These are phyloP conservation scores for Mastomys coucha DNA, from an alignment of 2,113 vertebrate species.

Conservation along the genomic window DNA sequence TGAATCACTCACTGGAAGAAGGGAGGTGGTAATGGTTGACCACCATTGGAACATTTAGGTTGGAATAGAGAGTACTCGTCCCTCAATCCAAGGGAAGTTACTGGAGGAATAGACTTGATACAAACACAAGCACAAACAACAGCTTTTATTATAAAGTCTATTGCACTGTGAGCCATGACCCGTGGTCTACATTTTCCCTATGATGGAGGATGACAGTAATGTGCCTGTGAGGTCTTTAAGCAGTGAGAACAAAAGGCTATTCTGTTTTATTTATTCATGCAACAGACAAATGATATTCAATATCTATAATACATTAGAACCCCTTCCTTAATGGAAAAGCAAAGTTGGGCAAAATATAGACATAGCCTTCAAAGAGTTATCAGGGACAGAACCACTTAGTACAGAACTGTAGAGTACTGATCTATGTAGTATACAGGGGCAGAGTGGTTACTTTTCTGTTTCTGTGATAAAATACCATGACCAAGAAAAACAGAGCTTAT, in stretches of 20 bases:
- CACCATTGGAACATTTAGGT: not conserved
- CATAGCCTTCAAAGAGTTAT: not conserved
- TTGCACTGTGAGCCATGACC: not conserved
- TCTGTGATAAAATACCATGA: not conserved
- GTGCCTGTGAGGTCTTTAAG: not conserved
- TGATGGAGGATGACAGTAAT: not conserved
- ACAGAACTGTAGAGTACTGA: not conserved
- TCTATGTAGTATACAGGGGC: not conserved
- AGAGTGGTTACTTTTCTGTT: not conserved
- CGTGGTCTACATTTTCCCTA: not conserved
- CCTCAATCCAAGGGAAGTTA: not conserved
- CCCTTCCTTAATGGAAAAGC: not conserved
- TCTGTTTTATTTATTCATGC: not conserved
- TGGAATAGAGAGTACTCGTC: not conserved
- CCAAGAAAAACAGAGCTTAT: not conserved
- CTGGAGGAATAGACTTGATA: not conserved
- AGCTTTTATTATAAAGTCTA: not conserved
- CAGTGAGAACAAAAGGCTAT: not conserved
- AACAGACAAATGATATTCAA: constrained; percentile 12
- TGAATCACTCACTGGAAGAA: not conserved
- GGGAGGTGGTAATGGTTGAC: not conserved
- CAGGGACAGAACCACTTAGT: not conserved
- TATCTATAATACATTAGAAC: not conserved
- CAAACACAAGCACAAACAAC: not conserved
- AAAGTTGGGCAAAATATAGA: constrained; percentile 31